Percentiles rank a stretch among this genome's conserved stretches.
Conservation (phyloP, 2,888 invertebrate species). For the Sinelater perroti region DNA sequence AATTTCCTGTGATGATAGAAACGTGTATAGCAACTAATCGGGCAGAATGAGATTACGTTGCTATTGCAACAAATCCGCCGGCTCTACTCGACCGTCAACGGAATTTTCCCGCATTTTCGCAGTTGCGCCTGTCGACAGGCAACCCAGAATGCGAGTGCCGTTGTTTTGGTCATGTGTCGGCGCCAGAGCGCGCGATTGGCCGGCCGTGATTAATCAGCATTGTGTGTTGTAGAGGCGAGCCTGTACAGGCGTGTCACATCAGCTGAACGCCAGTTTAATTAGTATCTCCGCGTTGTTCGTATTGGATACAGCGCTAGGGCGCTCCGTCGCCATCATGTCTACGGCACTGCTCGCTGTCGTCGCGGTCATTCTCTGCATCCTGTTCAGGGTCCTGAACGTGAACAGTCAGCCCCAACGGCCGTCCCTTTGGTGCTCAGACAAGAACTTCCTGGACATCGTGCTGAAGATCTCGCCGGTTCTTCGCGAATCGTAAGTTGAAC, state of each 20-base stretch:
- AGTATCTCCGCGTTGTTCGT: slow-evolving; percentile 40
- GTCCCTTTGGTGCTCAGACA: slow-evolving; percentile 78
- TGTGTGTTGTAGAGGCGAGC: slow-evolving; percentile 7
- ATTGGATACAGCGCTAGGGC: slow-evolving; percentile 43
- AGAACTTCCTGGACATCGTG: slow-evolving; percentile 78
- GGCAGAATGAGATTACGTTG: too few species aligned
- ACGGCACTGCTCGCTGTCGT: slow-evolving; percentile 82
- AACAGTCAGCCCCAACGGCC: slow-evolving; percentile 84
- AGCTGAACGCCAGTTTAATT: slow-evolving; percentile 11
- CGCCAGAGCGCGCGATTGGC: slow-evolving; percentile 13
- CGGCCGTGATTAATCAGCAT: slow-evolving; percentile 12
- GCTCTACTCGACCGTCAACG: too few species aligned
- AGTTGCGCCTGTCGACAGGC: neutral
- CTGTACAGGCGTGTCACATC: slow-evolving; percentile 21
- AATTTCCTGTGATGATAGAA: too few species aligned
- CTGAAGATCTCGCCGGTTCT: slow-evolving; percentile 82
- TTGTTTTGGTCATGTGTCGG: slow-evolving; percentile 12
- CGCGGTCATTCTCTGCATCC: slow-evolving; percentile 82
- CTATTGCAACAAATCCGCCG: too few species aligned
- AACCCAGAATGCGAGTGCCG: neutral
- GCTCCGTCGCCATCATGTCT: slow-evolving; percentile 68
- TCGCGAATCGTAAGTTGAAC: slow-evolving; percentile 84
- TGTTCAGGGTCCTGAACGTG: slow-evolving; percentile 85
- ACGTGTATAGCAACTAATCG: too few species aligned
- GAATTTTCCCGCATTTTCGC: neutral